Evolutionary conservation across 2,888 invertebrate genomes (phyloP), one percentile per base, ranked within the genome.

Genomic region (Dioctria linearis): DNA sequence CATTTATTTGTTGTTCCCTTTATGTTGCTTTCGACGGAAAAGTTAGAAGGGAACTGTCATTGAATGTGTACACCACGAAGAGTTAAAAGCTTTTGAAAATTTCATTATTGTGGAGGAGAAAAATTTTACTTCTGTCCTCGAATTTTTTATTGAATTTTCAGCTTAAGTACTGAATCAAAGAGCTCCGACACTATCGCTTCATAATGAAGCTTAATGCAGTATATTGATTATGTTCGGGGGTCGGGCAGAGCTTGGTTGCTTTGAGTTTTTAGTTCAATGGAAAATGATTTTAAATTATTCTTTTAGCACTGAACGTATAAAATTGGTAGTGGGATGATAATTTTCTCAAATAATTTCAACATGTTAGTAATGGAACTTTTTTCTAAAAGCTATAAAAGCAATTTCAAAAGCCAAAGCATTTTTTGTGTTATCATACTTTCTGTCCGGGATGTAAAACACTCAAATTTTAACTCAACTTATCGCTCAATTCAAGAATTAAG

Each of bases 131-230:
- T 59, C 43, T n/a, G 59, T 46, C 37, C 54, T 71, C 9, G 39
- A 71, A 71, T 78, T 63, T 39, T 65, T 49, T 51, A 78, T 78
- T 65, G 78, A 78, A 78, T 78, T 78, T 78, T 78, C 40, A 63
- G 63, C 39, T 78, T 63, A 49, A 65, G 75, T 9, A 43, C 13
- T 59, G 75, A 75, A 59, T 75, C 75, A 75, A 75, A 75, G 61
- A 43, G 43, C 40, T 37, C 75, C 5, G 57, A 37, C 25, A 9
- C 67, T 46, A 25, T 42, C 49, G 37, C 8, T 43, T 67, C 49
- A 46, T 46, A 67, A 67, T 67, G 46, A 67, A 46, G 67, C 25
- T n/a, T 46, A 42, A 13, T 46, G 25, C 67, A 11, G 42, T 13
- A 1, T 46, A 67, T 67, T 46, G 67, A 67, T 49, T 43, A 11